Base-by-base conservation (phyloP, 2,113 vertebrate species). In the Psephotus haematonotus region DNA sequence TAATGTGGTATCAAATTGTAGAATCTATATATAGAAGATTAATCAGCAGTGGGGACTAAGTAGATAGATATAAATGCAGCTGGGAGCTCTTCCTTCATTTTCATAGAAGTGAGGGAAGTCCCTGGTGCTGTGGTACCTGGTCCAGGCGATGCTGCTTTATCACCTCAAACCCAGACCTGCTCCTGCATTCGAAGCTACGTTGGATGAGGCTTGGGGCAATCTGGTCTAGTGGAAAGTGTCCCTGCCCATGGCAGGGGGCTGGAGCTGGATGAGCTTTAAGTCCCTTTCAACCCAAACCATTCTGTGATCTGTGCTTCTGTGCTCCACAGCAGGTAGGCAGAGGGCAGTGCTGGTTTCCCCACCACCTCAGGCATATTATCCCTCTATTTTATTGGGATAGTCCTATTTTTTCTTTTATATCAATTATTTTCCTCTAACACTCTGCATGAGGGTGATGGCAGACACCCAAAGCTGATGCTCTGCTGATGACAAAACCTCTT, bases 321-420 rank as follows among this genome's bases (percentile, higher is more conserved):
- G 57, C 57, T 59, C 57, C 57, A 35, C 22, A 59, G 80, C 43
- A 33, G 37, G 53, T 3, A 24, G 84, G 47, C 52, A 68, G 80
- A 88, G 55, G 71, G 41, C 59, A 86, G 82, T 2, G 18, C 76
- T 55, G 55, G 24, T 52, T 57, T 68, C 47, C 43, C 44, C 64
- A 19, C 33, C 39, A 1, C n/a, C 2, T 4, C 31, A 23, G n/a
- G 11, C 1, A 0, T 11, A 1, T 17, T 39, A 20, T 53, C 52
- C 37, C 39, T 29, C 1, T 10, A 0, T 64, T 82, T 83, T 75
- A 7, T 50, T 19, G 35, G 13, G 85, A n/a, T 11, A 1, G 5
- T 27, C 37, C 59, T 33, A 2, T 49, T 62, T 25, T 50, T 0
- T 70, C 33, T 35, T 57, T 37, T 10, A 13, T 77, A 69, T 52